Conservation (phyloP, 2,888 invertebrate genomes). For the Hypselothyrea guttata region DNA sequence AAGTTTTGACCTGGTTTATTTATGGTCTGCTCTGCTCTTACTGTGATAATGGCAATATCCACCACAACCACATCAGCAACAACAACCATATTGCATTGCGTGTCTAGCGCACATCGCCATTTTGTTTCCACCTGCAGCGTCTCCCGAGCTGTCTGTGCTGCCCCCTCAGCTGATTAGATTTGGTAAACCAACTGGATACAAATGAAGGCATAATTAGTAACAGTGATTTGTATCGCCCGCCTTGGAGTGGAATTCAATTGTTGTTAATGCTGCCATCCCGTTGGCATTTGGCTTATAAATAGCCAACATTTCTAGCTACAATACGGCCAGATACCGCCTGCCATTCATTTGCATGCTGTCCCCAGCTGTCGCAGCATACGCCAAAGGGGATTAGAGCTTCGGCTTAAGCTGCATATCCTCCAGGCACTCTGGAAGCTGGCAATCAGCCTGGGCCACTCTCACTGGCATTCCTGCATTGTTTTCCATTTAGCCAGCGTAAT, state of each 20-base stretch:
- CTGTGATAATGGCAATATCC: constrained; percentile 44
- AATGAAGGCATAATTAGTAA: constrained; percentile 73
- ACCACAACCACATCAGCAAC: constrained; percentile 13
- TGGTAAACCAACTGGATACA: constrained; percentile 26
- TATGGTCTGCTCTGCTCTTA: constrained; percentile 31
- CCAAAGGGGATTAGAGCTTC: constrained; percentile 31
- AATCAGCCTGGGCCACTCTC: constrained; percentile 17
- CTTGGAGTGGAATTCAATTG: constrained; percentile 22
- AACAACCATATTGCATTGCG: constrained; percentile 26
- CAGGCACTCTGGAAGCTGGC: constrained; percentile 9
- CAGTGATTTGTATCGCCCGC: constrained; percentile 67
- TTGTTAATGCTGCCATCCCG: constrained; percentile 7
- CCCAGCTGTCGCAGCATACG: constrained; percentile 11
- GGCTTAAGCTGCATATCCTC: constrained; percentile 28
- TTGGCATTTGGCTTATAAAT: constrained; percentile 23
- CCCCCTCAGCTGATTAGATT: constrained; percentile 48
- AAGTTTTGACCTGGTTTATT: constrained; percentile 55
- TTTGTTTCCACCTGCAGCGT: constrained; percentile 15
- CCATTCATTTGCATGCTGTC: constrained; percentile 51
- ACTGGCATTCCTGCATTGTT: not conserved
- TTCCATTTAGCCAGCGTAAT: constrained; percentile 1
- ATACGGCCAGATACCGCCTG: constrained; percentile 4
- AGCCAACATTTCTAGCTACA: constrained; percentile 41
- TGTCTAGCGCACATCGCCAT: constrained; percentile 43
- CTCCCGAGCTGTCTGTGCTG: not conserved